Base-by-base conservation (phyloP, 1,140 invertebrate species). In the Heliconius himera region DNA sequence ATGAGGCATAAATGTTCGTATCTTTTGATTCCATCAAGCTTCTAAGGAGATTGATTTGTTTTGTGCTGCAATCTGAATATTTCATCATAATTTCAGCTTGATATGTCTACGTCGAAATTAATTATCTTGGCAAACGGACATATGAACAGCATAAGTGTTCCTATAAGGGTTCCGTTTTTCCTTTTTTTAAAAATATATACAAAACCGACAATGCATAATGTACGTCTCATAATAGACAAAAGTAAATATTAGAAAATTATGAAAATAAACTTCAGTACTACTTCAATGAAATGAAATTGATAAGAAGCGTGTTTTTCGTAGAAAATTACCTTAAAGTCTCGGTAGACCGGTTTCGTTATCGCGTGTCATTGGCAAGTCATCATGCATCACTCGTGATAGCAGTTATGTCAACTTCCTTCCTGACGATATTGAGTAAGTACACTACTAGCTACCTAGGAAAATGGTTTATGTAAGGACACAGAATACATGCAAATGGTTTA, bases 351-450 rank as follows among this genome's bases (percentile, higher is more conserved):
- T 74, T 83, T 79, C 70, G 54, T 78, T 82, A 75, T 80, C 66
- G 41, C 80, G 70, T 78, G 78, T 86, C 77, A 80, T 85, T 78
- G 79, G 66, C 38, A 56, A 78, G 75, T 84, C 74, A 81, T 85
- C 74, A 54, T 76, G 83, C 77, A 73, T 29, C 76, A 72, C 46
- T 26, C 38, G 16, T 74, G 38, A 78, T 78, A 66, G 22, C 16
- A 66, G 74, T 83, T 85, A 84, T 82, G 80, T 87, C 84, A 85
- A 82, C 82, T 89, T 89, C 88, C 84, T 88, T 88, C 84, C 83
- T 66, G 60, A 66, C 60, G 26, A 66, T 66, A 16, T 29, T 16
- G 1, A 26, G 3, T 66, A 66, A 46, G 41, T 46, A 16, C 8
- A 36, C 33, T 36, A 36, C 6, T 6, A 56, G 18, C 54, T 29